These are phyloP conservation scores for Meliscaeva auricollis DNA, from an alignment of 2,888 invertebrate genomes.

Conservation along the genomic window DNA sequence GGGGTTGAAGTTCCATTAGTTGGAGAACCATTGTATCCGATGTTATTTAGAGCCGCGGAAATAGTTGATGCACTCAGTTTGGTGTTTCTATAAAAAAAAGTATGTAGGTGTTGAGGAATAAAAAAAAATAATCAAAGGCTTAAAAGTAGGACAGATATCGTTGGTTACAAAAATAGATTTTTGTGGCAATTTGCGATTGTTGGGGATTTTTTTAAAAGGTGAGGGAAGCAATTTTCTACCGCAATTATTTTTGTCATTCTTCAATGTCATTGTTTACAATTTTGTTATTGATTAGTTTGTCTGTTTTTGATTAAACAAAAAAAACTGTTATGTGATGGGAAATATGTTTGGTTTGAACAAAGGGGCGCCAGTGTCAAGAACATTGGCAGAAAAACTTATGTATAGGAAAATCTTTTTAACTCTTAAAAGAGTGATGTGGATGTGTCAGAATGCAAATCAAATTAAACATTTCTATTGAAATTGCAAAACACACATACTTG, in stretches of 20 bases:
- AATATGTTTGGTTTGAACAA: too few species aligned
- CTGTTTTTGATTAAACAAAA: too few species aligned
- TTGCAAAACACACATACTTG: too few species aligned
- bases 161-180: constrained; percentile 9
- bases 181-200: background rate
- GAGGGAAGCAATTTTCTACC: background rate
- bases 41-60: constrained; percentile 88
- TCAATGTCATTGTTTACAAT: background rate
- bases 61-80: constrained; percentile 90
- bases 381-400: background rate
- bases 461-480: too few species aligned
- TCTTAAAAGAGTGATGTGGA: too few species aligned
- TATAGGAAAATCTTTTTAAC: background rate
- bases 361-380: too few species aligned
- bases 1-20: constrained; percentile 81
- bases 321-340: too few species aligned
- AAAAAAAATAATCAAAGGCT: constrained; percentile 31
- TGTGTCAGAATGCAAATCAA: too few species aligned
- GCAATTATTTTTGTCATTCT: background rate
- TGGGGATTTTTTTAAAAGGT: background rate
- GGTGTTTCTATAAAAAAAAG: constrained; percentile 85
- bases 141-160: constrained; percentile 26
- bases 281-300: background rate
- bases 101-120: background rate
- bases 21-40: constrained; percentile 83